phyloP scores from a whole-genome alignment of 2,113 vertebrate species.

The Campylorhamphus procurvoides region DNA sequence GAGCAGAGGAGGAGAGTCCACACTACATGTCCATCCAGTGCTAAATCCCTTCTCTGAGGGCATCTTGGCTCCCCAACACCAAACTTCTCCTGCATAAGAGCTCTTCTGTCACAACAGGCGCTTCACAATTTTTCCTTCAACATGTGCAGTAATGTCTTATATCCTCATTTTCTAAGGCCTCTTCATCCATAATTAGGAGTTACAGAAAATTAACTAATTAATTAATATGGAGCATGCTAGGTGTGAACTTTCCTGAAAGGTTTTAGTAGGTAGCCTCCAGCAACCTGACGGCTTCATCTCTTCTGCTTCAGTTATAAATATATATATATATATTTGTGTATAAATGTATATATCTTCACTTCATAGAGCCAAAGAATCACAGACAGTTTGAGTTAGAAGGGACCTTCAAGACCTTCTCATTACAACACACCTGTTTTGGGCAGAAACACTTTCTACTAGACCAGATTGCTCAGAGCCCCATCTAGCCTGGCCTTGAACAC shows the following conservation, averaged over 20 bases:
- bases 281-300: neutral
- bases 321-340: too few species aligned
- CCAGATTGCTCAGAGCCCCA: neutral
- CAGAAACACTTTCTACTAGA: neutral
- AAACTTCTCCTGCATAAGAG: neutral
- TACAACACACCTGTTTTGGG: neutral
- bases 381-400: neutral
- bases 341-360: neutral
- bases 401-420: neutral
- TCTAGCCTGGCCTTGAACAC: neutral
- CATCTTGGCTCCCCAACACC: neutral
- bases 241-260: neutral
- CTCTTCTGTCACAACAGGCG: neutral
- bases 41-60: neutral
- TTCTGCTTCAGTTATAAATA: neutral
- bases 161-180: neutral
- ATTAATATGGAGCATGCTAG: neutral
- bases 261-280: neutral
- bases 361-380: neutral
- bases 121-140: neutral
- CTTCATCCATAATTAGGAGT: neutral
- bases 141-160: neutral
- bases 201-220: neutral
- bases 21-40: neutral
- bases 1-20: neutral